A percentile compares a stretch with the other conserved stretches of the same genome.
These are phyloP conservation scores for Microcebus tavaratra DNA, from an alignment of 2,113 vertebrate genomes.

Conservation along the genomic window DNA sequence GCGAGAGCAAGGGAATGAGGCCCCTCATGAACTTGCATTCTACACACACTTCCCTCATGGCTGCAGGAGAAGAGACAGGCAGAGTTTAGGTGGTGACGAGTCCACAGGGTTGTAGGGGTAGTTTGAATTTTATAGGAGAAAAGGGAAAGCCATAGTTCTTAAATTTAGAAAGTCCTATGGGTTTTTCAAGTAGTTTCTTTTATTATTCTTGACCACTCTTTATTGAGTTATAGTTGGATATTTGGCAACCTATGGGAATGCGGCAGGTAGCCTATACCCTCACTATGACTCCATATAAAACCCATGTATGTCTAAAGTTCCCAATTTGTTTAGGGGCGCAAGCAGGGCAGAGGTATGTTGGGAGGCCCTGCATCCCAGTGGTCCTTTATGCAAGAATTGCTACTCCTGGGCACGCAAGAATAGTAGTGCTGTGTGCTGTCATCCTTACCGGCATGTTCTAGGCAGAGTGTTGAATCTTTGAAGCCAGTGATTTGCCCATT, in stretches of 20 bases:
- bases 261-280: not conserved
- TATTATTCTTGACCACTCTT: not conserved
- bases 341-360: not conserved
- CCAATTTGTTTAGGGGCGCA: not conserved
- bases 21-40: not conserved
- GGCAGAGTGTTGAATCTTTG: not conserved
- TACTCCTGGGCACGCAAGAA: rapidly evolving
- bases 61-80: not conserved
- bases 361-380: not conserved
- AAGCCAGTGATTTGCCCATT: not conserved
- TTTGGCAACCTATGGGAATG: not conserved
- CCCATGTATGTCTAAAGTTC: not conserved
- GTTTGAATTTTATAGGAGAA: not conserved
- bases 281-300: not conserved
- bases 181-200: not conserved
- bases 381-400: not conserved
- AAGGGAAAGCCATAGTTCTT: not conserved
- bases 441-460: rapidly evolving
- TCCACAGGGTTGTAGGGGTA: not conserved
- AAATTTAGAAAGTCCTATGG: not conserved
- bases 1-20: not conserved
- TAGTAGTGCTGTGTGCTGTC: not conserved
- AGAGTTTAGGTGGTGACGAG: not conserved
- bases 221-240: not conserved
- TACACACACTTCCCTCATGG: not conserved